Evolutionary conservation across 2,113 vertebrate species (phyloP), one percentile per base, ranked within the genome.

Genomic region (Typhlomys cinereus): DNA sequence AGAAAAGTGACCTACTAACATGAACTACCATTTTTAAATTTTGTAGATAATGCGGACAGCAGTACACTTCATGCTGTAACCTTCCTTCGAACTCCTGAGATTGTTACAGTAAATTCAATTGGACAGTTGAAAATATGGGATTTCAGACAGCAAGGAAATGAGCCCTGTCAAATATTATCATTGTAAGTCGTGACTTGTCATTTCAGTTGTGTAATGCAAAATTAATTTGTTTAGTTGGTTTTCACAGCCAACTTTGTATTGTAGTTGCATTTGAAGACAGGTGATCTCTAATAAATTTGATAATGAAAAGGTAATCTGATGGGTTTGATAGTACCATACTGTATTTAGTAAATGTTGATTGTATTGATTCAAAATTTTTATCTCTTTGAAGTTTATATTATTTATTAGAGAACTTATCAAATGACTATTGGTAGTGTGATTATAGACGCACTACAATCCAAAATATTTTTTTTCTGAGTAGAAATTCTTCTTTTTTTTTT

Each of bases 51-150:
- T 41, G 99, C 99, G 67, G 99, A 99, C 92, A 99, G 99, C 97
- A 99, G 99, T 97, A 99, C 99, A 0, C 99, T 99, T 83, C 99
- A 99, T 95, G 99, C 99, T 2, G 99, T 99, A 82, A 99, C 99
- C 34, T 99, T 99, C 92, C 98, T 99, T 95, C 98, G 98, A 93
- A 99, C 98, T 90, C 99, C 98, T 75, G 99, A 99, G 97, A 98
- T 99, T 92, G 94, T 99, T 93, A 99, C 99, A 1, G 99, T 99
- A 70, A 99, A 99, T 98, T 99, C 99, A 57, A 99, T 99, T 85
- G 99, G 99, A 75, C 99, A 99, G 94, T 98, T 99, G 89, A 99
- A 99, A 97, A 97, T 99, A 96, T 99, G 99, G 99, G 99, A 99
- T 97, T 98, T 99, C 91, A 99, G 99, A 96, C 98, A 99, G 92